phyloP scores from a whole-genome alignment of 2,888 invertebrate genomes.

The Pheosia tremula region DNA sequence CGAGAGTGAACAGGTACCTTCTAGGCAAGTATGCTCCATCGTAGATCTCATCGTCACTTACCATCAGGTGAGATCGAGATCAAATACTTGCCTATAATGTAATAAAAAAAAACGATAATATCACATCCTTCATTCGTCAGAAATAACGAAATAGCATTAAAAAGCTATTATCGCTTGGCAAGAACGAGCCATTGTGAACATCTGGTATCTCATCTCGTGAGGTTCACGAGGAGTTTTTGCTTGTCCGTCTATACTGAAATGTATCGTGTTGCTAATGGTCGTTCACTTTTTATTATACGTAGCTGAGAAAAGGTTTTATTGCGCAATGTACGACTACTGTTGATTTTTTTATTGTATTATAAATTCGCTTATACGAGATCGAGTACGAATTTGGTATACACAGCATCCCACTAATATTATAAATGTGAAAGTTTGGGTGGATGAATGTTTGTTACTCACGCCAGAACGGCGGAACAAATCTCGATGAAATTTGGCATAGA shows the following conservation, averaged over 20 bases:
- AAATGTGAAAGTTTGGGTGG: too few species aligned
- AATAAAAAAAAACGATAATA: too few species aligned
- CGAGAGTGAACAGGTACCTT: too few species aligned
- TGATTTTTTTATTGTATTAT: not conserved
- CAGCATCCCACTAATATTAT: too few species aligned
- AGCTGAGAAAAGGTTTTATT: slow-evolving; percentile 22
- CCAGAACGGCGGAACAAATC: too few species aligned
- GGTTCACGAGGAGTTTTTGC: slow-evolving; percentile 18
- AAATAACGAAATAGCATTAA: not conserved
- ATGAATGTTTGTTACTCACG: too few species aligned
- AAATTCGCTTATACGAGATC: not conserved
- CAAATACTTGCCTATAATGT: too few species aligned
- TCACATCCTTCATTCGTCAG: not conserved
- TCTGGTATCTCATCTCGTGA: slow-evolving; percentile 22
- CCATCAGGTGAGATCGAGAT: too few species aligned
- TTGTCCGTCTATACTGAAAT: slow-evolving; percentile 18
- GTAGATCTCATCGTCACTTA: too few species aligned
- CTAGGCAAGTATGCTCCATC: too few species aligned
- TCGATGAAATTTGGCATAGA: too few species aligned
- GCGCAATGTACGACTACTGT: slow-evolving; percentile 13
- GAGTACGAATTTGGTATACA: not conserved
- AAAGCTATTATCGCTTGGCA: slow-evolving; percentile 8
- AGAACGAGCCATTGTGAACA: slow-evolving; percentile 35
- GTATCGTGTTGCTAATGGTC: slow-evolving; percentile 26
- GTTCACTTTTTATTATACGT: slow-evolving; percentile 27